These are phyloP conservation scores for Scomber colias DNA, from an alignment of 2,113 vertebrate species.

Conservation along the genomic window DNA sequence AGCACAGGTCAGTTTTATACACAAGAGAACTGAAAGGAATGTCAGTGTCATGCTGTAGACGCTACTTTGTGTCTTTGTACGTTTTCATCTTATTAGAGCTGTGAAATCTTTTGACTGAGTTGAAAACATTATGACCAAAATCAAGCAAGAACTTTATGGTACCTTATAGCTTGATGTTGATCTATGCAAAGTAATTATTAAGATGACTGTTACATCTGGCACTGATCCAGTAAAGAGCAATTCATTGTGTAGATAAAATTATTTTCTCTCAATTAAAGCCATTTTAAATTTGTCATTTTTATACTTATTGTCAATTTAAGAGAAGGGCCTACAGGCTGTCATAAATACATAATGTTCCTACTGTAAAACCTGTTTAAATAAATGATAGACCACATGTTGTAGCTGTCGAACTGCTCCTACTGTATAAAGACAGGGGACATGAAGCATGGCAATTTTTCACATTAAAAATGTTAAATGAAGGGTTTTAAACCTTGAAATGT, in stretches of 20 bases:
- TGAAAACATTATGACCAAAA: not conserved
- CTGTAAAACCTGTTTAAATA: slow-evolving; percentile 11
- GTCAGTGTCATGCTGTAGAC: not conserved
- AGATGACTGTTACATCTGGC: not conserved
- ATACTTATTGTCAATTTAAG: not conserved
- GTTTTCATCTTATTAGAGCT: not conserved
- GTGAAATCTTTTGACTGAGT: slow-evolving; percentile 17
- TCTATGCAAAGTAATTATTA: not conserved
- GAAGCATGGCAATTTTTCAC: not conserved
- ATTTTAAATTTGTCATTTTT: no score
- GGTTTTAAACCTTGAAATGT: not conserved
- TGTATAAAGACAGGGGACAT: not conserved
- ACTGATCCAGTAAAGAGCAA: no score
- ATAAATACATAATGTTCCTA: not conserved
- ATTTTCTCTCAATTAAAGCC: no score
- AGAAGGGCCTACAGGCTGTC: not conserved
- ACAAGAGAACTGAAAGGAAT: slow-evolving; percentile 1
- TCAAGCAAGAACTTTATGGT: not conserved
- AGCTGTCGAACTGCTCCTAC: not conserved
- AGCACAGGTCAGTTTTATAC: not conserved
- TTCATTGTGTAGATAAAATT: no score
- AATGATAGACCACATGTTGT: not conserved
- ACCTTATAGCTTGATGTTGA: not conserved
- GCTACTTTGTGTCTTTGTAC: slow-evolving; percentile 10
- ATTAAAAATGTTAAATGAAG: slow-evolving; percentile 1